A percentile compares a stretch with the other conserved stretches of the same genome.
Evolutionary conservation across 2,797 vertebrate genomes (phyloP).

Genomic region (Scomberomorus guttatus): DNA sequence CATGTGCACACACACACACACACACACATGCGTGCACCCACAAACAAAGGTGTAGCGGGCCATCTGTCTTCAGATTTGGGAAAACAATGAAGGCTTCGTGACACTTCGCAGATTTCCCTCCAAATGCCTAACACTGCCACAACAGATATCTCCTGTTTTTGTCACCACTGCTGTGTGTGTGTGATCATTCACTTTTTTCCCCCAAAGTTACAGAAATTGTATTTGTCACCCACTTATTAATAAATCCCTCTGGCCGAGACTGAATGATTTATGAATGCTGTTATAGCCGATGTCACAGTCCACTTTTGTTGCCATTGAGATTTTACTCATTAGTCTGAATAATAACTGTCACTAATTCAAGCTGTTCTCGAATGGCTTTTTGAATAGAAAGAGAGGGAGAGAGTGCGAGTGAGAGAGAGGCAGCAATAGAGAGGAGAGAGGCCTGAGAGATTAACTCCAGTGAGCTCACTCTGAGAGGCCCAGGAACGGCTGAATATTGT

Average conservation of each 20-base stretch:
- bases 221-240: conserved; percentile 63
- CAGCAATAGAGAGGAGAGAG: conserved; percentile 81
- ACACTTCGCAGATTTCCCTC: conserved; percentile 71
- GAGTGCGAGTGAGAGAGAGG: conserved; percentile 77
- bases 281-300: conserved; percentile 78
- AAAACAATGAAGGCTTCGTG: conserved; percentile 74
- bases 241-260: conserved; percentile 56
- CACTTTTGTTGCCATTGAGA: conserved; percentile 84
- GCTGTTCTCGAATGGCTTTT: conserved; percentile 86
- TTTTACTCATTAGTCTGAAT: conserved; percentile 88
- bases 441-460: conserved; percentile 87
- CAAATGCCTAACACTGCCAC: conserved; percentile 26
- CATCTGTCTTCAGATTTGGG: conserved; percentile 80
- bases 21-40: conserved; percentile 31
- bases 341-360: conserved; percentile 89
- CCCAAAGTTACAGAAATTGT: conserved; percentile 43
- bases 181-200: conserved; percentile 13
- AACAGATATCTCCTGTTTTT: conserved; percentile 28
- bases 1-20: conserved; percentile 34
- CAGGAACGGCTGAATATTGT: conserved; percentile 88
- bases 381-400: conserved; percentile 84
- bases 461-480: conserved; percentile 88
- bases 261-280: conserved; percentile 81
- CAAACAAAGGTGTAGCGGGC: conserved; percentile 70
- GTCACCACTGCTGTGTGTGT: conserved; percentile 3